These are phyloP conservation scores for Sminthurides bifidus DNA, from an alignment of 1,140 invertebrate genomes.

Conservation along the genomic window DNA sequence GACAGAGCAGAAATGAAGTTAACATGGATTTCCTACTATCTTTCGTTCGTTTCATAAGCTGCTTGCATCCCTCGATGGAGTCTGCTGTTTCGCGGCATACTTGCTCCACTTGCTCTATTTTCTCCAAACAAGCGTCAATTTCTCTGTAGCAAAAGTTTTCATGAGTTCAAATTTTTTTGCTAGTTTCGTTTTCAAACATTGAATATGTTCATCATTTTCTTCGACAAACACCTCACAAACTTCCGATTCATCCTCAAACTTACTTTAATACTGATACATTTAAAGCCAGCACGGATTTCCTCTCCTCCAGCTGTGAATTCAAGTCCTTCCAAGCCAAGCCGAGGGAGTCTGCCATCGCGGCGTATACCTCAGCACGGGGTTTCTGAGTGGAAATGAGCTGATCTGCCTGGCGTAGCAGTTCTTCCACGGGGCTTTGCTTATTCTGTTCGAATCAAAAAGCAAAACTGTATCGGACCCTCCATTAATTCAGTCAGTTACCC, in stretches of 20 bases:
- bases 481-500: background rate
- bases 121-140: background rate
- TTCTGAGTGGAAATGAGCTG: constrained; percentile 65
- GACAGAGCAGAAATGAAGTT: constrained; percentile 58
- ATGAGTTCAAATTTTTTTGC: background rate
- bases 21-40: constrained; percentile 55
- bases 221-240: background rate
- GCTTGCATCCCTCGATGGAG: constrained; percentile 54
- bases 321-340: constrained; percentile 72
- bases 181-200: background rate
- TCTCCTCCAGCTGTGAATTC: constrained; percentile 52
- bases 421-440: constrained; percentile 81
- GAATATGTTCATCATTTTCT: background rate
- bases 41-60: constrained; percentile 50
- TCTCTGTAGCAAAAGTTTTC: background rate
- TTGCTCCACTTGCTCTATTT: constrained; percentile 4
- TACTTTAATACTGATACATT: constrained; percentile 9
- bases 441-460: constrained; percentile 52
- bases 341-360: constrained; percentile 81
- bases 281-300: constrained; percentile 45
- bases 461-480: background rate
- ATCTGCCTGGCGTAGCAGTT: constrained; percentile 73
- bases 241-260: background rate
- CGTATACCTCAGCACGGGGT: constrained; percentile 65
- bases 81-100: constrained; percentile 39